Evolutionary conservation across 2,888 invertebrate genomes (phyloP), one percentile per base, ranked within the genome.

Genomic region (Melanotus villosus): DNA sequence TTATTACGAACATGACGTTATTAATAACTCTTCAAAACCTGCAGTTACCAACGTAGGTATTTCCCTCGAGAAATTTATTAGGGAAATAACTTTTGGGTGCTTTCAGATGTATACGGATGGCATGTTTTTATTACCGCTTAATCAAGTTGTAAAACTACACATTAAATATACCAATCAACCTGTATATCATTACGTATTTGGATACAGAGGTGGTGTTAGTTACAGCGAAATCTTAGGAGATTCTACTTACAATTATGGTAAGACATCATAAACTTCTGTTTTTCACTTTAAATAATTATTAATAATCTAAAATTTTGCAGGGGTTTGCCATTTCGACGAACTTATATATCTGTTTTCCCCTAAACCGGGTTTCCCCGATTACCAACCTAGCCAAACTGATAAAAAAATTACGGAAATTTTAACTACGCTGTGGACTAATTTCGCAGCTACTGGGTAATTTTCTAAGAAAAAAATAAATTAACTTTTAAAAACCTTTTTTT

Each of bases 311-410:
- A 9, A n/a, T 14, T 14, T 50, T 12, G 1, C 32, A 91, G 92
- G 94, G 58, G 92, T 93, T 0, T 92, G 92, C 60, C 95, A 95
- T 80, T 94, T 93, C 0, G 95, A 95, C 77, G 95, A 95, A 71
- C 84, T 95, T 58, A 92, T 93, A 80, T 92, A 95, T 80, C 81
- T 95, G 6, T 95, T 95, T 56, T 87, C 86, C 0, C 87, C 88
- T 65, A 83, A 82, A 36, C 78, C 89, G 4, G 92, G 93, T 78
- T 62, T 63, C 16, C 86, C 90, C 0, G 84, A 87, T 23, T 86
- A 88, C 1, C 84, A 87, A 5, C 84, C 90, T 2, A 88, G 88
- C 0, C 80, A 86, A 5, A 83, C 88, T 57, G 93, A 93, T 77
- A 78, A 87, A 7, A 83, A 86, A 76, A 86, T 93, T 14, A 87